Conservation (phyloP, 2,113 vertebrate species). For the Alligator mississippiensis region DNA sequence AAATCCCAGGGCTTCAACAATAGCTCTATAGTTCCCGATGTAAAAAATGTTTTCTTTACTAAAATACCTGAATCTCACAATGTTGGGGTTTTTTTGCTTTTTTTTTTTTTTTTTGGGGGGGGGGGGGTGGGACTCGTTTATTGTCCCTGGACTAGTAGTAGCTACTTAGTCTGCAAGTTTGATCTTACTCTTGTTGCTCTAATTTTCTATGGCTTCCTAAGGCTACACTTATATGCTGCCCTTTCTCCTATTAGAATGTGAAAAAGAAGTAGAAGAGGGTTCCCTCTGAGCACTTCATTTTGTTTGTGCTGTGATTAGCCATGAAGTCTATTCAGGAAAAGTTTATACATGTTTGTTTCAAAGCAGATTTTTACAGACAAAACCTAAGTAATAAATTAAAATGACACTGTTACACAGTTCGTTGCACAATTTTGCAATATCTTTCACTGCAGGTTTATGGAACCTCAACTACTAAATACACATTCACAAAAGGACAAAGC, state of each 20-base stretch:
- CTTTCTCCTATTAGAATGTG: background rate
- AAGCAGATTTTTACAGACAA: constrained; percentile 50
- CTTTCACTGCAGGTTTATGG: constrained; percentile 7
- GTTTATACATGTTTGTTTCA: constrained; percentile 28
- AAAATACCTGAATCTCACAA: background rate
- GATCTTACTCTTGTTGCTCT: background rate
- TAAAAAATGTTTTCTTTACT: background rate
- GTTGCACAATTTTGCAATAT: constrained; percentile 4
- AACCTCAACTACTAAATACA: background rate
- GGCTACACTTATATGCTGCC: background rate
- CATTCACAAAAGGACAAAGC: constrained; percentile 22
- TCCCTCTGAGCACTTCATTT: background rate
- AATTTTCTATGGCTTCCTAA: background rate
- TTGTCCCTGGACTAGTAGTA: background rate
- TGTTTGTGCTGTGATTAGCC: constrained; percentile 6
- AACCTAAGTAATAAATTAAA: constrained; percentile 36
- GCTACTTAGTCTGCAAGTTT: background rate
- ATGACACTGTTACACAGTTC: constrained; percentile 17
- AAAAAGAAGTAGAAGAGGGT: background rate
- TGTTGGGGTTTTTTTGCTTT: accelerated
- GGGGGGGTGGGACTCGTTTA: background rate
- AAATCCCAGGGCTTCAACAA: accelerated
- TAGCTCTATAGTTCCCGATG: accelerated
- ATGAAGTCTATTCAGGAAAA: background rate
- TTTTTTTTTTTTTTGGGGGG: too few relatives aligned